Base-by-base conservation (phyloP, 1,140 invertebrate species). In the Aplysia californica region DNA sequence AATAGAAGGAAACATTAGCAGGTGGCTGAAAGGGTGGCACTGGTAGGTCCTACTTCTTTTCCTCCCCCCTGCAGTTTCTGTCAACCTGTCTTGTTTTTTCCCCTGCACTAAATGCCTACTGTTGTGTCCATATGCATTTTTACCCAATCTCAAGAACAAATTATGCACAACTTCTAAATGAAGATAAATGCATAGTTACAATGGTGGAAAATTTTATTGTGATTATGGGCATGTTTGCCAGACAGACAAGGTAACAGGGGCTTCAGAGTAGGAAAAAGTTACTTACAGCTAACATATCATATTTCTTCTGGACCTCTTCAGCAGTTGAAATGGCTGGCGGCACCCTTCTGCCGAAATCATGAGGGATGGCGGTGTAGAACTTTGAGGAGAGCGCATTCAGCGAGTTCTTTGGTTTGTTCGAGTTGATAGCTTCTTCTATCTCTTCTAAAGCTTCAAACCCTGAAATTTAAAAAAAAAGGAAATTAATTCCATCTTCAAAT, bases 341-440 rank as follows among this genome's bases (percentile, higher is more conserved):
- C 18, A 85, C 58, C 26, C 56, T 82, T 26, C 90, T 83, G 21
- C 90, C 90, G 85, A 91, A 91, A 78, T 87, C 84, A 77, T 91
- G 91, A 18, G 91, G 91, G 68, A 91, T 90, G 6, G 90, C 75
- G 0, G 91, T 91, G 84, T 90, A 91, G 77, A 91, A 91, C 71
- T 83, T 83, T 20, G 86, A 89, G 3, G 89, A 87, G 10, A 91
- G 76, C 3, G 83, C 79, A 39, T 73, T 79, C 21, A 90, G 61
- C 21, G 55, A 72, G 5, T 59, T 68, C 23, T 65, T 79, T 0
- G 59, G 78, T 26, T 50, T 78, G 38, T 85, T 86, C 6, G 75
- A 77, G 21, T 87, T 82, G 0, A 89, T 20, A 21, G 81, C 84
- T 21, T 87, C 82, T 79, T 91, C 89, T 35, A 91, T 81, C 39